These are phyloP conservation scores for Cylas formicarius DNA, from an alignment of 1,140 invertebrate genomes.

Conservation along the genomic window DNA sequence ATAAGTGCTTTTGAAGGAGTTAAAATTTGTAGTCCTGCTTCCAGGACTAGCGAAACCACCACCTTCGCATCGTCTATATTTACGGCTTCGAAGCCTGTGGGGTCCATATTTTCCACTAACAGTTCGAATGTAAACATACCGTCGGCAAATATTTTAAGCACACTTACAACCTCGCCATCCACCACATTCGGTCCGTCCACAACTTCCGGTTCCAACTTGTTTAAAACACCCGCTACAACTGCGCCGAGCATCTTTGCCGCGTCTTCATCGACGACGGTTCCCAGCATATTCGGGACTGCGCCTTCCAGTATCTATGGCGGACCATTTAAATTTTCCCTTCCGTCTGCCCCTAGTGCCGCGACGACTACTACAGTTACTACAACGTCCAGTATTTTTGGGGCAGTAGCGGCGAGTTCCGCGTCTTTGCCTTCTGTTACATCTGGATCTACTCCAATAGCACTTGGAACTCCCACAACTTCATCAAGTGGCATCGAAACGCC, in stretches of 20 bases:
- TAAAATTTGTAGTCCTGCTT: neutral
- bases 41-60: neutral
- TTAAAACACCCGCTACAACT: neutral
- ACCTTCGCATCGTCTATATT: too few species aligned
- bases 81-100: too few species aligned
- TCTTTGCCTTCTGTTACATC: constrained; percentile 3
- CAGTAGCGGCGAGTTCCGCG: constrained; percentile 6
- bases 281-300: too few species aligned
- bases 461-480: constrained; percentile 9
- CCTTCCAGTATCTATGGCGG: too few species aligned
- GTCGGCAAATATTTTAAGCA: too few species aligned
- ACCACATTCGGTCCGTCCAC: neutral
- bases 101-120: too few species aligned
- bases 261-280: too few species aligned
- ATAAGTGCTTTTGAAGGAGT: neutral
- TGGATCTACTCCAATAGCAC: constrained; percentile 3
- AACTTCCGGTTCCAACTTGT: neutral
- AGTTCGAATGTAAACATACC: too few species aligned
- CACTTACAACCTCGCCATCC: neutral
- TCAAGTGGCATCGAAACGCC: too few species aligned
- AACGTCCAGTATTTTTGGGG: constrained; percentile 10
- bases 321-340: too few species aligned
- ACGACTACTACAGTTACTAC: constrained; percentile 2
- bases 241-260: constrained; percentile 4
- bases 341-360: neutral